phyloP scores from a whole-genome alignment of 2,797 vertebrate species.

The Chelon auratus region DNA sequence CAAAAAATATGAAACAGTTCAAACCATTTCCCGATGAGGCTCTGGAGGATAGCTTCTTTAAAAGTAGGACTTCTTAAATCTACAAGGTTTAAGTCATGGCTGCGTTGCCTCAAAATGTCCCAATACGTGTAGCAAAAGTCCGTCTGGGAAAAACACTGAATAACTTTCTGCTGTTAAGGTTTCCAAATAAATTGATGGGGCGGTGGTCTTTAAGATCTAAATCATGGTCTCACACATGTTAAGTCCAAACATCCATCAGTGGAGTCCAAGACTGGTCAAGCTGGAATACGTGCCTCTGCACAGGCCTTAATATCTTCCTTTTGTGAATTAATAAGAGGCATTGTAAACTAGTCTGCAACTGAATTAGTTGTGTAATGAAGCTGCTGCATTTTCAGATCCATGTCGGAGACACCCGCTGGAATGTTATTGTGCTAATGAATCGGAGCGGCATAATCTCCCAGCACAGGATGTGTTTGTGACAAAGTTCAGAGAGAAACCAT shows the following conservation, averaged over 20 bases:
- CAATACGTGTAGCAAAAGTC: conserved; percentile 2
- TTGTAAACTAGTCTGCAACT: background rate
- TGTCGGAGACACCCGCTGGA: conserved; percentile 23
- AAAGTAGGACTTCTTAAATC: conserved; percentile 15
- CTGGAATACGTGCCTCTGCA: conserved; percentile 6
- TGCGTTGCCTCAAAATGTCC: conserved; percentile 19
- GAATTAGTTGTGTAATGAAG: conserved; percentile 11
- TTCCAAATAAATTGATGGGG: conserved; percentile 29
- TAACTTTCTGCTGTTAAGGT: conserved; percentile 6
- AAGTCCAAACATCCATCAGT: conserved; percentile 22
- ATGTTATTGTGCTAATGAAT: conserved; percentile 47
- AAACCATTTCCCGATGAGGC: conserved; percentile 23
- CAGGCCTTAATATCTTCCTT: conserved; percentile 2
- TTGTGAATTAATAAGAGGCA: background rate
- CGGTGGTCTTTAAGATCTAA: background rate
- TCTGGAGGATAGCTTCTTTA: background rate
- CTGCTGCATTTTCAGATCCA: conserved; percentile 11
- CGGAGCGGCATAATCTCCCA: conserved; percentile 14
- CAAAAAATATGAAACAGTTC: conserved; percentile 16
- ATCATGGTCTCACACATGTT: background rate
- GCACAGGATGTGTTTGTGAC: conserved; percentile 9
- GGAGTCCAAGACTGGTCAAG: conserved; percentile 6
- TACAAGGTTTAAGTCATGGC: conserved; percentile 34
- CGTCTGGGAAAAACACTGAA: conserved; percentile 2
- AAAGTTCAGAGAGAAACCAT: conserved; percentile 5